phyloP scores from a whole-genome alignment of 2,797 vertebrate genomes.

The Cynopterus sphinx region DNA sequence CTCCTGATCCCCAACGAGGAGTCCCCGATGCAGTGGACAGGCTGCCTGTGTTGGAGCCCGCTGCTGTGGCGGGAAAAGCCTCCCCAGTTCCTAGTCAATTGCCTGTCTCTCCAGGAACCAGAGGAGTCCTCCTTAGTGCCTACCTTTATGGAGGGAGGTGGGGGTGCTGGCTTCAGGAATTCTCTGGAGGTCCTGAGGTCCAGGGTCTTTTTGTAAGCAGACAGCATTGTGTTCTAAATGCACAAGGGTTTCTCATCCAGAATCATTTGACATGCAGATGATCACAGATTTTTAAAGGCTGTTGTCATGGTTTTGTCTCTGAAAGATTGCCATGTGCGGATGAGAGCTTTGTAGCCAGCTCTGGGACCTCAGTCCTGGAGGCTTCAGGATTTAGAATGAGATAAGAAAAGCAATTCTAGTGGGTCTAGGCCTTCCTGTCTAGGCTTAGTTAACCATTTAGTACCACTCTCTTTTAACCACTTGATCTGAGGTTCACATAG shows the following conservation, averaged over 20 bases:
- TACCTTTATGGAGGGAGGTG: not conserved
- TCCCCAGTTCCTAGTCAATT: not conserved
- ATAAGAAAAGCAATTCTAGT: slow-evolving; percentile 6
- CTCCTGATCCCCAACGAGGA: not conserved
- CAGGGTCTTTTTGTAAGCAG: not conserved
- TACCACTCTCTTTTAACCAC: not conserved
- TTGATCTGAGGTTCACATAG: not conserved
- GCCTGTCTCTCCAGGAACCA: not conserved
- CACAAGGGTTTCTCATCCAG: not conserved
- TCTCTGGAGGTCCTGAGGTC: not conserved
- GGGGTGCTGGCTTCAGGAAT: not conserved
- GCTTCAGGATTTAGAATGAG: slow-evolving; percentile 45
- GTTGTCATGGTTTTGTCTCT: slow-evolving; percentile 73
- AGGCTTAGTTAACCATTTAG: not conserved
- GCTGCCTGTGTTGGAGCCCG: not conserved
- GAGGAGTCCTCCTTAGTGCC: not conserved
- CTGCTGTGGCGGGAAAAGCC: not conserved
- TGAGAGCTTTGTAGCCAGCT: slow-evolving; percentile 35
- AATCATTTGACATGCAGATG: slow-evolving; percentile 52
- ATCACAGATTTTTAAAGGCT: slow-evolving; percentile 64
- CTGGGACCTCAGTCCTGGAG: slow-evolving; percentile 33
- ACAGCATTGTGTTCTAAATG: slow-evolving; percentile 13
- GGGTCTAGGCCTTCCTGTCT: not conserved
- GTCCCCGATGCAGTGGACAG: not conserved
- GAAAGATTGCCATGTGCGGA: slow-evolving; percentile 46